A percentile compares a stretch with the other conserved stretches of the same genome.
Conservation (phyloP, 2,797 vertebrate species). For the Poeciliopsis turneri region DNA sequence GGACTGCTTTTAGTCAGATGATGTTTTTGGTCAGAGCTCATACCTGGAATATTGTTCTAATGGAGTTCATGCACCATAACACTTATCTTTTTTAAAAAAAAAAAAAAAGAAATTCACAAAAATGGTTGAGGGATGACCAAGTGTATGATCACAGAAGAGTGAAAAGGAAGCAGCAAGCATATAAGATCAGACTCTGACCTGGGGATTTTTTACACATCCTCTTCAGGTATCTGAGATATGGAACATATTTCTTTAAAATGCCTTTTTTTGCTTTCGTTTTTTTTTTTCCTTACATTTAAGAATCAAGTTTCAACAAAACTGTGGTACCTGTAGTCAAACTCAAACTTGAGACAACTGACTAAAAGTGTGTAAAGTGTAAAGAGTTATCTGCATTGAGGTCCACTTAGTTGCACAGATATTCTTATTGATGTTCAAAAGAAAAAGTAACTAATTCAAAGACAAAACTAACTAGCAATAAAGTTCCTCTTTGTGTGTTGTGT, state of each 20-base stretch:
- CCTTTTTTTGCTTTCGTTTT: neutral
- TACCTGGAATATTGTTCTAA: too few species aligned
- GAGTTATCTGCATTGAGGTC: neutral
- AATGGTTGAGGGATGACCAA: too few species aligned
- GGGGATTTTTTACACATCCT: neutral
- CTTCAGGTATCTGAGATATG: neutral
- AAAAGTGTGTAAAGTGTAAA: neutral
- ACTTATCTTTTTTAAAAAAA: too few species aligned
- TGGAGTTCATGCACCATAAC: too few species aligned
- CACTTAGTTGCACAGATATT: neutral
- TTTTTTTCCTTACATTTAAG: neutral
- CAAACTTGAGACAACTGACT: neutral
- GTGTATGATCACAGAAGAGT: neutral
- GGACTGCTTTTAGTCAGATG: too few species aligned
- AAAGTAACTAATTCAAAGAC: slow-evolving; percentile 1
- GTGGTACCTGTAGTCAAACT: neutral
- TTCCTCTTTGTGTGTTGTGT: slow-evolving; percentile 54
- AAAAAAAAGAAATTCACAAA: too few species aligned
- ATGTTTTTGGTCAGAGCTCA: too few species aligned
- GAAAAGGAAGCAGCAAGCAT: neutral
- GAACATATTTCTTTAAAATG: neutral
- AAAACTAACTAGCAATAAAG: slow-evolving; percentile 47
- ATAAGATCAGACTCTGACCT: neutral
- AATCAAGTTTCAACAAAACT: neutral
- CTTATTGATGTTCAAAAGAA: neutral